phyloP scores from a whole-genome alignment of 64 coral and sea anemone genomes.

The Dendronephthya gigantea region DNA sequence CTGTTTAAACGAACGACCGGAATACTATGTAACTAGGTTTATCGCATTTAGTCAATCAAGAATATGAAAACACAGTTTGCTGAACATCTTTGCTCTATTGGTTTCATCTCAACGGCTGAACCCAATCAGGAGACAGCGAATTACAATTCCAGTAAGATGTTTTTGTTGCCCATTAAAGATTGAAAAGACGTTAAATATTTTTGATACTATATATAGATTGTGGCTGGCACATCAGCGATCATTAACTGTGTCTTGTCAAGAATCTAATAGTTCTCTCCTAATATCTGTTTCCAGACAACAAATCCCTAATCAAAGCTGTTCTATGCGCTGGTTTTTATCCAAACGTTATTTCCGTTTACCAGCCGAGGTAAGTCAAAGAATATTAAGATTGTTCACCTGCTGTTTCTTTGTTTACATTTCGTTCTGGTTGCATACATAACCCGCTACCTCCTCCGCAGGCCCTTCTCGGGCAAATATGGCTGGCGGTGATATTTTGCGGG shows the following conservation, averaged over 20 bases:
- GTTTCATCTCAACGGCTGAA: conserved; percentile 56
- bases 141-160: conserved; percentile 56
- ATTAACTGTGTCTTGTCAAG: too few relatives aligned
- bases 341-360: conserved; percentile 59
- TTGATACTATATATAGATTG: too few relatives aligned
- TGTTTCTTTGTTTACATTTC: too few relatives aligned
- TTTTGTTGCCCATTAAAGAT: neutral
- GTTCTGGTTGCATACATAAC: too few relatives aligned
- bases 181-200: too few relatives aligned
- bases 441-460: too few relatives aligned
- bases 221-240: too few relatives aligned
- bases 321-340: conserved; percentile 89
- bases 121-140: conserved; percentile 52
- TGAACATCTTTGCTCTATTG: conserved; percentile 55
- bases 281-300: conserved; percentile 48
- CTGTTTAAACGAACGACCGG: too few relatives aligned
- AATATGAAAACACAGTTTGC: conserved; percentile 95
- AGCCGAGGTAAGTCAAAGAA: neutral
- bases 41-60: conserved; percentile 65
- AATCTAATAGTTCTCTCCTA: too few relatives aligned
- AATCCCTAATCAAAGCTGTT: conserved; percentile 69
- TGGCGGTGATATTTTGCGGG: too few relatives aligned
- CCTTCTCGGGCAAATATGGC: too few relatives aligned
- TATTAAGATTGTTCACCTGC: neutral
- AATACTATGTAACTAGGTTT: neutral